Evolutionary conservation across 1,140 invertebrate species (phyloP).

Genomic region (Platorchestia sp.): DNA sequence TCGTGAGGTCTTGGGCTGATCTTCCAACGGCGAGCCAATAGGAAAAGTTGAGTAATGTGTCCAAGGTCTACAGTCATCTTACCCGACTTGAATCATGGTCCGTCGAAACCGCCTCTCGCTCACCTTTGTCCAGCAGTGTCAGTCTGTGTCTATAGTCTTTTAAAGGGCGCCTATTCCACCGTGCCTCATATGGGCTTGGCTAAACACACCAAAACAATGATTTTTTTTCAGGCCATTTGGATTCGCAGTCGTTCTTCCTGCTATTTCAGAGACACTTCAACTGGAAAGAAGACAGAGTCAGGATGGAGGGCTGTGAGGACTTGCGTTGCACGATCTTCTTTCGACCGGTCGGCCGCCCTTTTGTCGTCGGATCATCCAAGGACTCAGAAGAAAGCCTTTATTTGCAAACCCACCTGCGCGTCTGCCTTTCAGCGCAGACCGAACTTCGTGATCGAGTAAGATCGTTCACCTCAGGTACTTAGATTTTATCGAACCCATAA

Average conservation of each 20-base stretch:
- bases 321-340: slow-evolving; percentile 43
- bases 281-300: slow-evolving; percentile 4
- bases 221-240: slow-evolving; percentile 7
- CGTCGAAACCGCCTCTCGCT: slow-evolving; percentile 5
- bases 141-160: slow-evolving; percentile 48
- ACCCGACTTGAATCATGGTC: not conserved
- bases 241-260: slow-evolving; percentile 14
- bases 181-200: slow-evolving; percentile 48
- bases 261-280: slow-evolving; percentile 43
- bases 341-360: not conserved
- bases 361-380: slow-evolving; percentile 10
- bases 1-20: slow-evolving; percentile 35
- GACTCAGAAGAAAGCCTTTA: slow-evolving; percentile 21
- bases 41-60: slow-evolving; percentile 29
- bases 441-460: slow-evolving; percentile 27
- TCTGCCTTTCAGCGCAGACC: slow-evolving; percentile 10
- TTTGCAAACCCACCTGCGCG: slow-evolving; percentile 47
- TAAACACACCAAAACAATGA: slow-evolving; percentile 53
- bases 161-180: slow-evolving; percentile 47
- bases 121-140: slow-evolving; percentile 50
- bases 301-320: not conserved
- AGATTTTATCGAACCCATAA: not conserved
- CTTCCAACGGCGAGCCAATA: not conserved
- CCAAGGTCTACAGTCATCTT: not conserved
- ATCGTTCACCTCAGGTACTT: slow-evolving; percentile 28